A percentile compares a stretch with the other conserved stretches of the same genome.
Evolutionary conservation across 2,113 vertebrate genomes (phyloP).

Genomic region (Setophaga coronata): DNA sequence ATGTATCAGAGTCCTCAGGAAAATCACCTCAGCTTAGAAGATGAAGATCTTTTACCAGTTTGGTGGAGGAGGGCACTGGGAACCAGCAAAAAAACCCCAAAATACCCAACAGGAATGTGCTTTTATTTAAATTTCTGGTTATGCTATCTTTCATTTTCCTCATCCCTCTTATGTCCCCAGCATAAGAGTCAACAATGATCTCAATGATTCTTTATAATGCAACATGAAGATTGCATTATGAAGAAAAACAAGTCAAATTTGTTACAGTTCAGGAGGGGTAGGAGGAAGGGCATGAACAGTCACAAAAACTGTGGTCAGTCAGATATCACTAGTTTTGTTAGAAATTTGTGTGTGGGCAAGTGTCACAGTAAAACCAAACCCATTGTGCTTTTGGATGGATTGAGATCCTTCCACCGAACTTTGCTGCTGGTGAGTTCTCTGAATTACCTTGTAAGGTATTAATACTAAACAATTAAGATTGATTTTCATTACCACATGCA

Average conservation of each 20-base stretch:
- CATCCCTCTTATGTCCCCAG: not conserved
- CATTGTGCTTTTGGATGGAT: not conserved
- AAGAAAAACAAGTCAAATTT: not conserved
- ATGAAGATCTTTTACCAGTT: not conserved
- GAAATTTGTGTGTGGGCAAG: not conserved
- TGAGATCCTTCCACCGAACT: not conserved
- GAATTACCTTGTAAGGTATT: not conserved
- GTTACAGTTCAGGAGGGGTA: not conserved
- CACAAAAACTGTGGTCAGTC: not conserved
- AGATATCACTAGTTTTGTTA: not conserved
- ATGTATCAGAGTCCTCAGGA: not conserved
- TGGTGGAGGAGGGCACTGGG: not conserved
- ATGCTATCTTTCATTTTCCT: not conserved
- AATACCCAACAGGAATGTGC: not conserved
- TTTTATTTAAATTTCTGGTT: not conserved
- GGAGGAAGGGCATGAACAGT: not conserved
- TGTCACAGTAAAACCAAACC: not conserved
- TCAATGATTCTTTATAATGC: too few relatives aligned
- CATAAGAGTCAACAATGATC: too few relatives aligned
- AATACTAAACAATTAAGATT: not conserved
- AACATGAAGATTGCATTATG: not conserved
- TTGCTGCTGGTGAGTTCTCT: fast-evolving
- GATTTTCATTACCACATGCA: not conserved
- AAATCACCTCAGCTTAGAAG: not conserved
- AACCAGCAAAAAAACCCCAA: not conserved